Evolutionary conservation across 2,797 vertebrate genomes (phyloP).

Genomic region (Gymnoscopelus braueri): DNA sequence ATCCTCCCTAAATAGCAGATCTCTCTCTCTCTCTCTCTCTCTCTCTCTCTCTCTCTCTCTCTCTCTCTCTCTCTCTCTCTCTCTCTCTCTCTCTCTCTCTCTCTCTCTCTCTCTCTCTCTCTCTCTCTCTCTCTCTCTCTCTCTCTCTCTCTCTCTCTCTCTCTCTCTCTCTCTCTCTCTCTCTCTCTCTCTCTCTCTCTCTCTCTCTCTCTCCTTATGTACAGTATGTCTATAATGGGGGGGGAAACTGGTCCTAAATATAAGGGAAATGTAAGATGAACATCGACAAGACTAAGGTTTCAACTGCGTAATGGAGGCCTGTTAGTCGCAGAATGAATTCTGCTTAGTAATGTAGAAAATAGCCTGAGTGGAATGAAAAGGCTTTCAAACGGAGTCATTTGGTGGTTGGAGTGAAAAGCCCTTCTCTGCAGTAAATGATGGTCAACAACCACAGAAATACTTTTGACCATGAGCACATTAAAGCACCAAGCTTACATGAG

Average conservation of each 20-base stretch:
- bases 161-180: slow-evolving; percentile 1
- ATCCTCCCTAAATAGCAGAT: slow-evolving; percentile 14
- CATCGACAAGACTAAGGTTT: slow-evolving; percentile 11
- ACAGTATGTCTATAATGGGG: no score
- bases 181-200: neutral
- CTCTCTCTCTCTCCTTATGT: neutral
- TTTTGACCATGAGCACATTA: no score
- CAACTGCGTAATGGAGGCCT: neutral
- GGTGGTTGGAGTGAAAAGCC: neutral
- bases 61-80: neutral
- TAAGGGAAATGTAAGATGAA: slow-evolving; percentile 4
- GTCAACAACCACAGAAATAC: no score
- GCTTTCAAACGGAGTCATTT: slow-evolving; percentile 1
- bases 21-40: slow-evolving; percentile 6
- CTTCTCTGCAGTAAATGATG: no score
- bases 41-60: neutral
- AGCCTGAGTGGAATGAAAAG: neutral
- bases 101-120: neutral
- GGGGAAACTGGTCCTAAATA: slow-evolving; percentile 10
- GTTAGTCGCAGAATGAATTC: neutral
- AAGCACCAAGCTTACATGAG: no score
- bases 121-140: slow-evolving; percentile 9
- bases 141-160: neutral
- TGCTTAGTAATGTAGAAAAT: neutral
- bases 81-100: neutral